These are phyloP conservation scores for Albula goreensis DNA, from an alignment of 2,113 vertebrate genomes.

Conservation along the genomic window DNA sequence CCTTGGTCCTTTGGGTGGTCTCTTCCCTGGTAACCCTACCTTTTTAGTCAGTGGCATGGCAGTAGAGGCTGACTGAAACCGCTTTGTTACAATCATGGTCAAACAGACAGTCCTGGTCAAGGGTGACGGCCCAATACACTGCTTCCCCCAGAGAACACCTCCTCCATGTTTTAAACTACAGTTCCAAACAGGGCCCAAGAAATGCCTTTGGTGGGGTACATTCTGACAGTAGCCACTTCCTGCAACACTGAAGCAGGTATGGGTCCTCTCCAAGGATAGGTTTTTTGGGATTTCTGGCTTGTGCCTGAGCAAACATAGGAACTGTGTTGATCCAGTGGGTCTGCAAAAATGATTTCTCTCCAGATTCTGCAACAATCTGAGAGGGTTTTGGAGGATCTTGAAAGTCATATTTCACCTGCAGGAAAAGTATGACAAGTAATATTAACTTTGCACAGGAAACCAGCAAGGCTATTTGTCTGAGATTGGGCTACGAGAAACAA, in stretches of 20 bases:
- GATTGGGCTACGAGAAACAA: too few relatives aligned
- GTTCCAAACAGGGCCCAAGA: neutral
- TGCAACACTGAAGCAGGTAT: neutral
- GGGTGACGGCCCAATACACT: neutral
- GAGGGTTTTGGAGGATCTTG: neutral
- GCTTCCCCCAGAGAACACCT: neutral
- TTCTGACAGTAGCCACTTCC: neutral
- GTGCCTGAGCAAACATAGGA: neutral
- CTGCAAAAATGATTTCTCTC: neutral
- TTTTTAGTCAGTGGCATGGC: constrained; percentile 70
- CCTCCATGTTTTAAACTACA: neutral
- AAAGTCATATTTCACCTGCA: constrained; percentile 24
- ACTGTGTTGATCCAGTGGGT: neutral
- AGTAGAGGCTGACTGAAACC: constrained; percentile 59
- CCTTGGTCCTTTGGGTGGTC: constrained; percentile 83
- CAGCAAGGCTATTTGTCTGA: too few relatives aligned
- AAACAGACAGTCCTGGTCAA: neutral
- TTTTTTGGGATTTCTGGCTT: neutral
- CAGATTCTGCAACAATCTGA: neutral
- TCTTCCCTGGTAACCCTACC: constrained; percentile 66
- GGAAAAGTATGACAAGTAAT: neutral
- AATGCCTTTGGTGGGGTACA: neutral
- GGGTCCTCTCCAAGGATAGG: neutral
- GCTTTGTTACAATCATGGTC: constrained; percentile 39
- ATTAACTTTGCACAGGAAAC: neutral